phyloP scores from a whole-genome alignment of 2,888 invertebrate species.

The Anthoptus insignis region DNA sequence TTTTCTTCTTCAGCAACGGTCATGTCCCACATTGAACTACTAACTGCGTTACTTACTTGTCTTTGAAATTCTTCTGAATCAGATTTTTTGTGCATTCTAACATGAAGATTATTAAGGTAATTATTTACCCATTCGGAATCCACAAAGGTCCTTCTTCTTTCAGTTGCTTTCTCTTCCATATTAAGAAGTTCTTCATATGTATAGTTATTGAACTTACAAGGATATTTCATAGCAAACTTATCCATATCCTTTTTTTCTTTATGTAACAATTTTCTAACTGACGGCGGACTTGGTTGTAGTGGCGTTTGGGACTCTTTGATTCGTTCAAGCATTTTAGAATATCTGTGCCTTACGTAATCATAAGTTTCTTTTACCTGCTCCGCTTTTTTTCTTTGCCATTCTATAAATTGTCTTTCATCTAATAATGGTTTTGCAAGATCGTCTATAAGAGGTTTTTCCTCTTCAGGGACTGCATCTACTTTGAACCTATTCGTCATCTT shows the following conservation, averaged over 20 bases:
- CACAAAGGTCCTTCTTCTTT: conserved; percentile 61
- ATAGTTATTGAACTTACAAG: conserved; percentile 71
- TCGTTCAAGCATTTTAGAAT: conserved; percentile 68
- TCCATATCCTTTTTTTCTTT: conserved; percentile 71
- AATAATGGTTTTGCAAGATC: conserved; percentile 76
- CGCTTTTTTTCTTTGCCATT: conserved; percentile 86
- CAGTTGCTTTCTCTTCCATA: conserved; percentile 64
- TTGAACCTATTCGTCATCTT: conserved; percentile 73
- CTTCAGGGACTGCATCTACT: conserved; percentile 65
- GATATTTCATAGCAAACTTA: conserved; percentile 65
- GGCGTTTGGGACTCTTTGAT: conserved; percentile 65
- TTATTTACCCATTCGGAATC: conserved; percentile 76
- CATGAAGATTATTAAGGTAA: conserved; percentile 81
- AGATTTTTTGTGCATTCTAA: conserved; percentile 69
- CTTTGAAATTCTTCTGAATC: conserved; percentile 80
- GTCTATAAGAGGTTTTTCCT: conserved; percentile 68
- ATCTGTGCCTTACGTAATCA: conserved; percentile 73
- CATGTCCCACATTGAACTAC: conserved; percentile 83
- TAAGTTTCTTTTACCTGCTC: conserved; percentile 75
- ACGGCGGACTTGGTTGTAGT: conserved; percentile 48
- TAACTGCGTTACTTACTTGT: conserved; percentile 79
- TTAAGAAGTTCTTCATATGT: conserved; percentile 73
- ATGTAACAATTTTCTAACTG: conserved; percentile 49
- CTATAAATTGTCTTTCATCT: conserved; percentile 80
- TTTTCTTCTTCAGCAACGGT: conserved; percentile 83